Evolutionary conservation across 35 echinoderm and acorn worm species (phyloP).

Genomic region (Lytechinus variegatus): DNA sequence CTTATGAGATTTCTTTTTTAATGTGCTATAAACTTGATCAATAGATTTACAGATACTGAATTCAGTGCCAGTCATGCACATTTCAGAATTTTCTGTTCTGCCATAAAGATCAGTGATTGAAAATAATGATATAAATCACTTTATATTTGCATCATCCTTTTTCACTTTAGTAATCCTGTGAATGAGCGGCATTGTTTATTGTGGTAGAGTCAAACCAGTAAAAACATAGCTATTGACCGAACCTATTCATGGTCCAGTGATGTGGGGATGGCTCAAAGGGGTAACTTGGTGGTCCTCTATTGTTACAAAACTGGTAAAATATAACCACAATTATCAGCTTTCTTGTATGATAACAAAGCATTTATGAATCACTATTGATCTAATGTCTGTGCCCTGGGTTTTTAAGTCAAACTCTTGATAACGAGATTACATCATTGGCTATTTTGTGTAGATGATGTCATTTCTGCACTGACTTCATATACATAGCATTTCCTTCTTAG

Average conservation of each 20-base stretch:
- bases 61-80: too few relatives aligned
- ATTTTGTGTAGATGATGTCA: not conserved
- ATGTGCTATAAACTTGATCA: too few relatives aligned
- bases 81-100: too few relatives aligned
- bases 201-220: not conserved
- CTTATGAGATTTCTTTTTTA: too few relatives aligned
- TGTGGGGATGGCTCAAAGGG: not conserved
- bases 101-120: too few relatives aligned
- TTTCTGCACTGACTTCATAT: not conserved
- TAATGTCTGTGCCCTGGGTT: not conserved
- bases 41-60: too few relatives aligned
- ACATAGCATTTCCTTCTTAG: not conserved
- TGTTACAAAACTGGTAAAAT: not conserved
- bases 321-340: conserved; percentile 5
- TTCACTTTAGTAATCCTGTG: not conserved
- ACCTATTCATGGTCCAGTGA: not conserved
- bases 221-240: not conserved
- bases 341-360: not conserved
- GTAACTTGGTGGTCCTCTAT: not conserved
- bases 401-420: not conserved
- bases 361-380: not conserved
- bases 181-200: not conserved
- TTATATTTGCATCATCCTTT: not conserved
- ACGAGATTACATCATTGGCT: not conserved
- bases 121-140: not conserved